Base-by-base conservation (phyloP, 2,797 vertebrate genomes). In the Esox masquinongy region DNA sequence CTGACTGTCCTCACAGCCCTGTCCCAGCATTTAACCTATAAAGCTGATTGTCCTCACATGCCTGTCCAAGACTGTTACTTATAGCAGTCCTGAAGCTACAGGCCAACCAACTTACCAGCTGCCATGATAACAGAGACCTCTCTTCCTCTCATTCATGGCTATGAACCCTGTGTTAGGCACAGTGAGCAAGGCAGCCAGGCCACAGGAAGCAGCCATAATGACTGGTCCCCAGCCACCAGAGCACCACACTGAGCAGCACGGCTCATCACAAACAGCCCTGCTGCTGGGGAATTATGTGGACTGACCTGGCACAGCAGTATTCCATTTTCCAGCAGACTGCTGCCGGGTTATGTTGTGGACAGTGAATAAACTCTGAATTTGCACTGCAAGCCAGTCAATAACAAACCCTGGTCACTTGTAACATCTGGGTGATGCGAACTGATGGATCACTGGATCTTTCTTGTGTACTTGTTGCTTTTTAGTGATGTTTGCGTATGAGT, bases 301-400 rank as follows among this genome's bases (percentile, higher is more conserved):
- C 87, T 77, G 82, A 90, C 89, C 89, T 85, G 91, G 87, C 88
- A 89, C 83, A 86, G 72, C 78, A 85, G 83, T 81, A 83, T 85
- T 85, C 84, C 81, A 88, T 91, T 92, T 90, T 91, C 89, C 90
- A 86, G 86, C 78, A 84, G 81, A 87, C 87, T 90, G 90, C 88
- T 90, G 85, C 84, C 83, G 84, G 86, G 88, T 84, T 88, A 78
- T 89, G 87, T 91, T 90, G 87, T 90, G 89, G 89, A 92, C 89
- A 89, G 88, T 87, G 89, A 89, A 85, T 89, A 90, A 91, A 86
- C 84, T 89, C 88, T 86, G 88, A 90, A 87, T 91, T 91, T 89
- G 90, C 87, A 88, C 84, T 87, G 87, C 87, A 85, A 88, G 85
- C 86, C 85, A 88, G 87, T 91, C 89, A 89, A 91, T 91, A 91